phyloP scores from a whole-genome alignment of 1,140 invertebrate species.

The Trichonephila clavata region DNA sequence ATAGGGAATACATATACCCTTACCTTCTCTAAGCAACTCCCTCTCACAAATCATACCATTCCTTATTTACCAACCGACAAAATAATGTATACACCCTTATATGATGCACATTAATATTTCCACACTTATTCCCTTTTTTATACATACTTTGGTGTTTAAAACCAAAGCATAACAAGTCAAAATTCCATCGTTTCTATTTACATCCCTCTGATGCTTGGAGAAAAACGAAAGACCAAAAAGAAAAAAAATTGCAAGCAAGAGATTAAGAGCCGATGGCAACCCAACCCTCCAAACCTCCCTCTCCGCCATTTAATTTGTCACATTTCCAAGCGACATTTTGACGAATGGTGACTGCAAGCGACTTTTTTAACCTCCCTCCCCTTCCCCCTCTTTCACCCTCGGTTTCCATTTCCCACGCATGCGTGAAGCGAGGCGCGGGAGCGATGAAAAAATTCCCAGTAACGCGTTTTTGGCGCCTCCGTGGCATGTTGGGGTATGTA shows the following conservation, averaged over 20 bases:
- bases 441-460: not conserved
- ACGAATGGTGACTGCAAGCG: not conserved
- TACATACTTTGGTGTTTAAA: not conserved
- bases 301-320: constrained; percentile 20
- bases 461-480: constrained; percentile 33
- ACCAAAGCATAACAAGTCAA: not conserved
- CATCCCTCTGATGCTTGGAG: not conserved
- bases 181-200: not conserved
- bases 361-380: not conserved
- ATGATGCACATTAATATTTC: not conserved
- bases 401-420: not conserved
- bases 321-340: constrained; percentile 13
- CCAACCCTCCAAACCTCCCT: not conserved
- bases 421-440: constrained; percentile 17
- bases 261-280: not conserved
- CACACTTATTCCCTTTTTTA: not conserved
- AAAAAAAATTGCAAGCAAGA: not conserved
- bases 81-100: no score
- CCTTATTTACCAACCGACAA: no score
- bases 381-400: not conserved
- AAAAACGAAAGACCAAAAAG: not conserved
- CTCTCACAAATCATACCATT: no score
- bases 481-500: constrained; percentile 2
- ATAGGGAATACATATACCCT: no score
- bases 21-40: no score